Evolutionary conservation across 2,888 invertebrate genomes (phyloP).

Genomic region (Cephus pulcher): DNA sequence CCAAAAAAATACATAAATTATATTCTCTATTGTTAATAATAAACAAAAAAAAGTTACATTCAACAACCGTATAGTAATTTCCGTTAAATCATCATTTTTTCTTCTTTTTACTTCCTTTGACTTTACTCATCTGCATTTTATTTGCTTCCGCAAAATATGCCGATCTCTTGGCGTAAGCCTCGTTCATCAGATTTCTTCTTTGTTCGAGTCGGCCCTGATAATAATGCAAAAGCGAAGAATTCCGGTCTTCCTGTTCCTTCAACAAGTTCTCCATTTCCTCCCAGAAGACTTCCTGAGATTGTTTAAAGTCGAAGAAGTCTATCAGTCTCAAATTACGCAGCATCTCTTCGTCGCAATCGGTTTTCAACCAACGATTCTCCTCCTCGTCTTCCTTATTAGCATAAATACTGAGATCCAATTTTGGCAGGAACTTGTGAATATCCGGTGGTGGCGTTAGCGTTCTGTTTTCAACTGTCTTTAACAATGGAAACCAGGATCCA

Average conservation of each 20-base stretch:
- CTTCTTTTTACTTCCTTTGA: conserved; percentile 20
- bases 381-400: conserved; percentile 30
- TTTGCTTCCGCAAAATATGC: conserved; percentile 17
- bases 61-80: not conserved
- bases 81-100: not conserved
- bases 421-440: conserved; percentile 20
- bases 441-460: conserved; percentile 24
- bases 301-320: conserved; percentile 26
- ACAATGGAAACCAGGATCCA: conserved; percentile 1
- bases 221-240: conserved; percentile 2
- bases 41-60: too few species aligned
- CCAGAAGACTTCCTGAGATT: conserved; percentile 13
- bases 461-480: conserved; percentile 1
- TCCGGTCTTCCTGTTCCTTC: not conserved
- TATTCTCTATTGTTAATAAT: too few species aligned
- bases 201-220: not conserved
- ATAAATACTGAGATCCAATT: conserved; percentile 26
- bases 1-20: too few species aligned
- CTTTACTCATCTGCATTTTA: conserved; percentile 15
- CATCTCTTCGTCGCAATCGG: conserved; percentile 34
- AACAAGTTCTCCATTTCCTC: conserved; percentile 13
- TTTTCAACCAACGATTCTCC: conserved; percentile 32
- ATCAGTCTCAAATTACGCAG: conserved; percentile 29
- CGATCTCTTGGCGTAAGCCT: conserved; percentile 16
- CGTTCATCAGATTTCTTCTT: not conserved